A percentile compares a stretch with the other conserved stretches of the same genome.
These are phyloP conservation scores for Ispidina picta DNA, from an alignment of 2,797 vertebrate species.

Conservation along the genomic window DNA sequence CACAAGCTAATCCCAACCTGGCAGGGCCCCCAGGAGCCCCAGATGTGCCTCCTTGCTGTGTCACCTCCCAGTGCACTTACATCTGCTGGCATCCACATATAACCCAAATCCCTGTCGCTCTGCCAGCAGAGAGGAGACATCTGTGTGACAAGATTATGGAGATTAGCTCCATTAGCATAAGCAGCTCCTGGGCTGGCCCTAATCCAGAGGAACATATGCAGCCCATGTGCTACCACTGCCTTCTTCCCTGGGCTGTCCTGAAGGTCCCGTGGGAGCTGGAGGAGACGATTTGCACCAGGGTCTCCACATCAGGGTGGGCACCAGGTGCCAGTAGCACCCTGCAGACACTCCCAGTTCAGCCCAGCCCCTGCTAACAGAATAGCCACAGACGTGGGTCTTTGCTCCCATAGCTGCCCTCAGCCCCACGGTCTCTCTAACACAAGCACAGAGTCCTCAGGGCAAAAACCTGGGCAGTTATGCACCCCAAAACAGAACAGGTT, in stretches of 20 bases:
- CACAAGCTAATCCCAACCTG: neutral
- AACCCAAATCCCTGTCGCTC: neutral
- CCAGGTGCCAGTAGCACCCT: accelerated
- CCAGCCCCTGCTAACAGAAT: accelerated
- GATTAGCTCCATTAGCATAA: slow-evolving; percentile 48
- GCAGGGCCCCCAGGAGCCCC: neutral
- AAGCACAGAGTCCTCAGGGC: accelerated
- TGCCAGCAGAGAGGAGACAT: slow-evolving; percentile 26
- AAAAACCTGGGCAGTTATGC: neutral
- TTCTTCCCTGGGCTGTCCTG: neutral
- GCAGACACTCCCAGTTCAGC: neutral
- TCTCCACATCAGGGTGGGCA: neutral
- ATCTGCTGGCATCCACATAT: neutral
- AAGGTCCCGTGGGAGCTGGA: neutral
- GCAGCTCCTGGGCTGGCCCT: slow-evolving; percentile 54
- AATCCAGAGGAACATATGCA: slow-evolving; percentile 36
- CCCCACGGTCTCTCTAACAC: accelerated
- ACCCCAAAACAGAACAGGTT: accelerated
- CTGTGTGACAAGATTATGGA: slow-evolving; percentile 36
- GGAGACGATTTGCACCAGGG: neutral
- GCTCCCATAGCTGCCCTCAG: neutral
- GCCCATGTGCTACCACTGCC: neutral
- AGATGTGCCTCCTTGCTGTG: neutral
- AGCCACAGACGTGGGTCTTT: no score
- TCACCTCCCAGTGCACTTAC: neutral